Percentiles rank a stretch among this genome's conserved stretches.
phyloP scores from a whole-genome alignment of 2,888 invertebrate genomes.

The Branchellion lobata region DNA sequence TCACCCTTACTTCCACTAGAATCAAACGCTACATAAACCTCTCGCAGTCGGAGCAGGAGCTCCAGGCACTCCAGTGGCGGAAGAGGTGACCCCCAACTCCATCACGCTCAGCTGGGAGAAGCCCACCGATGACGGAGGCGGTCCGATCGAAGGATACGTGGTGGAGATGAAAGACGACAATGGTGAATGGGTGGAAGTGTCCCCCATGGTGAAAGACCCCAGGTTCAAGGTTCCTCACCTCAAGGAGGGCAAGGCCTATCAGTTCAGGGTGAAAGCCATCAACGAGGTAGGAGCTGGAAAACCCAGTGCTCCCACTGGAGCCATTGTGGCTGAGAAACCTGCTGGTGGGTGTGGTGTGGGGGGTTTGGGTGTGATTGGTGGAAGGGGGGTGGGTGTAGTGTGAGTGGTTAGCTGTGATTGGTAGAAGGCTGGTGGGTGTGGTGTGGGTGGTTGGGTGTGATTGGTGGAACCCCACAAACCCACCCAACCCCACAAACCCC shows the following conservation, averaged over 20 bases:
- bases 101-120: constrained; percentile 94
- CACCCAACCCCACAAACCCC: too few species aligned
- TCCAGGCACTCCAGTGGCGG: constrained; percentile 86
- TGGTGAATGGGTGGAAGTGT: constrained; percentile 70
- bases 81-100: constrained; percentile 93
- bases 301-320: constrained; percentile 81
- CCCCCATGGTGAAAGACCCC: constrained; percentile 74
- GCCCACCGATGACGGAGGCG: constrained; percentile 89
- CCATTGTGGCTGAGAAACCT: constrained; percentile 89
- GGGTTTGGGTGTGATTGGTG: not conserved
- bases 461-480: too few species aligned
- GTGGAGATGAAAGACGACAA: constrained; percentile 91
- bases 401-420: not conserved
- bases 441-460: too few species aligned
- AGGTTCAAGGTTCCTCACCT: constrained; percentile 87
- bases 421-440: too few species aligned
- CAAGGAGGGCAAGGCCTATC: constrained; percentile 94
- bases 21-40: not conserved
- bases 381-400: too few species aligned
- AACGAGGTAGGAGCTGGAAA: constrained; percentile 89
- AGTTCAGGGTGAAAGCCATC: constrained; percentile 94
- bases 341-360: constrained; percentile 65
- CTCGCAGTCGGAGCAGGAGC: constrained; percentile 79
- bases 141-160: constrained; percentile 94
- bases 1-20: not conserved